Evolutionary conservation across 2,888 invertebrate species (phyloP), one percentile per base, ranked within the genome.

Genomic region (Seira sanloemensis): DNA sequence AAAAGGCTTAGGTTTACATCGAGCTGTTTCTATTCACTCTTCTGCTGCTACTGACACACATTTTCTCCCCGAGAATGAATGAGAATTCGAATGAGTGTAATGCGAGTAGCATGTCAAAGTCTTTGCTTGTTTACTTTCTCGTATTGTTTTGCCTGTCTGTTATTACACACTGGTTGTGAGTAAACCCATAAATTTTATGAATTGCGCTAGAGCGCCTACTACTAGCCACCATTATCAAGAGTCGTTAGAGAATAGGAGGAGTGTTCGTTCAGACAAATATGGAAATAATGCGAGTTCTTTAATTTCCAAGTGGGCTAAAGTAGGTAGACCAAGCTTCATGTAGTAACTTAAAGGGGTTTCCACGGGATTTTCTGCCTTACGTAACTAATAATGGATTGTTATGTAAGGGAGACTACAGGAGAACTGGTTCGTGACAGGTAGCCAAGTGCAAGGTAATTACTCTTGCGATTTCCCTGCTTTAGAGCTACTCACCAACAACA

Each of bases 371-470:
- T 18, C 18, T 19, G 26, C 37, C 26, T 37, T 37, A 26, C 37
- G 69, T 69, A 19, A 26, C 18, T 37, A 37, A 37, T 69, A 75
- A 37, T 75, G 65, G 26, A 75, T 73, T 58, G 66, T 19, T 18
- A 66, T 2, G 58, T n/a, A 75, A 26, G 21, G 37, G n/a, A 19
- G 69, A 69, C 69, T 69, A 69, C 69, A 27, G 25, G 37, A 27
- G 26, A 27, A n/a, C n/a, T n/a, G n/a, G 78, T 84, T 84, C 84
- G 84, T 84, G 84, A 84, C 84, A 78, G 84, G 84, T 78, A 84
- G 84, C 78, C 78, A 84, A 84, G 84, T 84, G 84, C 78, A 84
- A 84, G 84, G 78, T 84, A 84, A 84, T 84, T 84, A 84, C 84
- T 84, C 84, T 68, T 26, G 27, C 78, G 71, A 65, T 69, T 83